Evolutionary conservation across 2,888 invertebrate genomes (phyloP).

Genomic region (Cheilosia scutellata): DNA sequence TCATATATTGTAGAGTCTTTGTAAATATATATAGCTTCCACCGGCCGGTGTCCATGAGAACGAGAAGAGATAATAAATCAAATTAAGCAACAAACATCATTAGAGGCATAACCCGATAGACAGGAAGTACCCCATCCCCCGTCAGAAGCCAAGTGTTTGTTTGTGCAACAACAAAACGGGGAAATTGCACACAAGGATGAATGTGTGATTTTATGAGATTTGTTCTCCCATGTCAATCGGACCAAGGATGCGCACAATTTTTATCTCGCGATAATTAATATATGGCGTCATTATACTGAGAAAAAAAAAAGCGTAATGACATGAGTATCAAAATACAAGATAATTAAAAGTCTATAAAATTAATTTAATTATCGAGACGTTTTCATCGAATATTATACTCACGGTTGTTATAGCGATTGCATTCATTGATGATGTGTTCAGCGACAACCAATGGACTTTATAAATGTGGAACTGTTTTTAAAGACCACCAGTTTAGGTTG

Average conservation of each 20-base stretch:
- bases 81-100: conserved; percentile 31
- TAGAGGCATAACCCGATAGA: neutral
- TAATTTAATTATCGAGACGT: conserved; percentile 23
- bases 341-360: conserved; percentile 14
- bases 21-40: neutral
- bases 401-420: neutral
- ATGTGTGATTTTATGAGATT: neutral
- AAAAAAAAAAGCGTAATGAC: neutral
- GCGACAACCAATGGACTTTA: no score
- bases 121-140: conserved; percentile 8
- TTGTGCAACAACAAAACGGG: conserved; percentile 7
- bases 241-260: conserved; percentile 8
- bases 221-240: neutral
- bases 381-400: conserved; percentile 13
- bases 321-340: neutral
- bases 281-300: neutral
- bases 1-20: neutral
- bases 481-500: no score
- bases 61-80: conserved; percentile 36
- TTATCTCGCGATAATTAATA: conserved; percentile 7
- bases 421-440: conserved; percentile 7
- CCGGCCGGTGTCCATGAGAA: neutral
- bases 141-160: neutral
- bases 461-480: no score
- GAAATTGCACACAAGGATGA: conserved; percentile 8